A percentile compares a stretch with the other conserved stretches of the same genome.
Evolutionary conservation across 2,113 vertebrate genomes (phyloP).

Genomic region (Dasypus novemcinctus): DNA sequence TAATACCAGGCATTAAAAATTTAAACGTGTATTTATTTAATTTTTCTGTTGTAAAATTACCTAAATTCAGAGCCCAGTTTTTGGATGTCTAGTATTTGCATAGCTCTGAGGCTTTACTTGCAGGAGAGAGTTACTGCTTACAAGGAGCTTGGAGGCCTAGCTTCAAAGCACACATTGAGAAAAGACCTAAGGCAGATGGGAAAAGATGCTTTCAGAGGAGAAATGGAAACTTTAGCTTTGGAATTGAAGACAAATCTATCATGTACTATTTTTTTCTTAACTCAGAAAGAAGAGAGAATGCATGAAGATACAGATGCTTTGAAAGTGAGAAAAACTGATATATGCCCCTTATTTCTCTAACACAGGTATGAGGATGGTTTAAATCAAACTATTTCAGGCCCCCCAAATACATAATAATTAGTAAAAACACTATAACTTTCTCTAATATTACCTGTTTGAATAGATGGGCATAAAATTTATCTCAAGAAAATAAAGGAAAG

Average conservation of each 20-base stretch:
- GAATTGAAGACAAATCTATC: not conserved
- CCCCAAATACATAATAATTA: no score
- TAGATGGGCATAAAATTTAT: not conserved
- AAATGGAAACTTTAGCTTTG: not conserved
- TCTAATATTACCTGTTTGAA: not conserved
- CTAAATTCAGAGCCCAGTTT: no score
- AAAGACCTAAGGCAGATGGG: no score
- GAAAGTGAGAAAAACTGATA: no score
- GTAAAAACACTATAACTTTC: fast-evolving
- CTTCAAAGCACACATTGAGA: not conserved
- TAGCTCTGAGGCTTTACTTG: not conserved
- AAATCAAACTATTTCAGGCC: not conserved
- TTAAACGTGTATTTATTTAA: not conserved
- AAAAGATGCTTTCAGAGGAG: not conserved
- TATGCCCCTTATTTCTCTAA: not conserved
- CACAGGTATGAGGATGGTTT: not conserved
- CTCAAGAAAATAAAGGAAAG: not conserved
- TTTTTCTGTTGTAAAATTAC: not conserved
- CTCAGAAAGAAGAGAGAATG: not conserved
- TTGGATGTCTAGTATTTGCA: no score
- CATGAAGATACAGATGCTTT: not conserved
- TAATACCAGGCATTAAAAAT: no score
- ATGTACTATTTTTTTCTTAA: not conserved
- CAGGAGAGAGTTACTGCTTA: not conserved
- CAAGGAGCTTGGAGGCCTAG: not conserved